Conservation (phyloP, 2,888 invertebrate species). For the Coenonympha glycerion region DNA sequence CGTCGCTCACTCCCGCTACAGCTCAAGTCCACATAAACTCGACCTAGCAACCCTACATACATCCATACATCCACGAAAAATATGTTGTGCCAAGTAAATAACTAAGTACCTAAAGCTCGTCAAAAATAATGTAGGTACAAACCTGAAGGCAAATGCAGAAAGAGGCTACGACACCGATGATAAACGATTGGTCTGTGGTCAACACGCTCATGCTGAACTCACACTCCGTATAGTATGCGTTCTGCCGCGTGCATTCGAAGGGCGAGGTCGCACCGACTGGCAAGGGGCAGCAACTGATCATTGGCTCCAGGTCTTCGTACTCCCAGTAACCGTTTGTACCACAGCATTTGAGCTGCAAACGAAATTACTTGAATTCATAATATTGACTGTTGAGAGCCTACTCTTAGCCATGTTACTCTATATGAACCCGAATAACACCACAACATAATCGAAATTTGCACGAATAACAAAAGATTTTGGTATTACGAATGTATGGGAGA, state of each 20-base stretch:
- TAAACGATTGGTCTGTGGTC: conserved; percentile 46
- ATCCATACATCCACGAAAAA: no score
- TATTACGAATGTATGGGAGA: no score
- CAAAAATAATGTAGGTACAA: background rate
- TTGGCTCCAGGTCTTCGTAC: conserved; percentile 44
- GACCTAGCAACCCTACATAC: no score
- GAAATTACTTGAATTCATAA: no score
- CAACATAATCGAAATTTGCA: no score
- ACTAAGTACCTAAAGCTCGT: background rate
- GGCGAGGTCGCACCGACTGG: conserved; percentile 62
- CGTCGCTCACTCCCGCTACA: no score
- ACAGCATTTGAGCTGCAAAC: conserved; percentile 79
- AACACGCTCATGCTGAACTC: conserved; percentile 70
- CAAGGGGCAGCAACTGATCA: conserved; percentile 78
- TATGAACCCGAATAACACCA: no score
- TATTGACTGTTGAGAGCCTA: no score
- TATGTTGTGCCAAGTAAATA: no score
- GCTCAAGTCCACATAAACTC: no score
- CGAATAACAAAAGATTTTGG: no score
- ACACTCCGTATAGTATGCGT: conserved; percentile 67
- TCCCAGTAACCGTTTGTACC: conserved; percentile 48
- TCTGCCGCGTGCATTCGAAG: conserved; percentile 56
- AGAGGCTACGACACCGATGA: conserved; percentile 45
- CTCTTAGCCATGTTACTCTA: no score
- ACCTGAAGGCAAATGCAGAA: conserved; percentile 52